Base-by-base conservation (phyloP, 2,888 invertebrate genomes). In the Hypolimnas misippus region DNA sequence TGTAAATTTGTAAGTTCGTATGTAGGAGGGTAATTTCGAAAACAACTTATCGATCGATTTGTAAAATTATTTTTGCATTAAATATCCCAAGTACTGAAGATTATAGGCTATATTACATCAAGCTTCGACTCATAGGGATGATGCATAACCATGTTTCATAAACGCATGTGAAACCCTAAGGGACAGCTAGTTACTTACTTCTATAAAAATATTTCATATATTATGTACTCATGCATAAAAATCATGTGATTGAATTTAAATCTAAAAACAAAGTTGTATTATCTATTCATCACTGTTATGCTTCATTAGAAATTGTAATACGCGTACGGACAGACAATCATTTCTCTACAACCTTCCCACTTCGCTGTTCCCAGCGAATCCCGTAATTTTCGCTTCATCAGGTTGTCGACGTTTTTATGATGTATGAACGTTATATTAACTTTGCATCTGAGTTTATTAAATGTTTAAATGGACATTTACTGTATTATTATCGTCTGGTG, bases 331-430 rank as follows among this genome's bases (percentile, higher is more conserved):
- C 29, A n/a, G 38, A n/a, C n/a, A n/a, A n/a, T 17, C 57, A 50
- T 50, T 57, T 17, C 17, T 19, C 42, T 8, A 35, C 42, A 46
- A 35, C 52, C 40, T 54, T 42, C 53, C 33, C 49, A 50, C 54
- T 29, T 38, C 50, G 17, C 16, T 1, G 51, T 59, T 58, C 59
- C 59, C 63, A 59, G 54, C 50, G 31, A 14, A 29, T 58, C 63
- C 40, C 50, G 63, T 40, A 63, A 63, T 59, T 55, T 33, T n/a
- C 63, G 63, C 63, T 38, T 33, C 58, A 63, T 63, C 49, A 54
- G n/a, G 16, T 38, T 6, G 33, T n/a, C 14, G 50, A 25, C 38
- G 51, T 58, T 58, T 54, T 35, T 19, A 42, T 42, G 17, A 12
- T 42, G 10, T 42, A 17, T 42, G 10, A 10, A 19, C 42, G 33